phyloP scores from a whole-genome alignment of 2,113 vertebrate species.

The Petromus typicus region DNA sequence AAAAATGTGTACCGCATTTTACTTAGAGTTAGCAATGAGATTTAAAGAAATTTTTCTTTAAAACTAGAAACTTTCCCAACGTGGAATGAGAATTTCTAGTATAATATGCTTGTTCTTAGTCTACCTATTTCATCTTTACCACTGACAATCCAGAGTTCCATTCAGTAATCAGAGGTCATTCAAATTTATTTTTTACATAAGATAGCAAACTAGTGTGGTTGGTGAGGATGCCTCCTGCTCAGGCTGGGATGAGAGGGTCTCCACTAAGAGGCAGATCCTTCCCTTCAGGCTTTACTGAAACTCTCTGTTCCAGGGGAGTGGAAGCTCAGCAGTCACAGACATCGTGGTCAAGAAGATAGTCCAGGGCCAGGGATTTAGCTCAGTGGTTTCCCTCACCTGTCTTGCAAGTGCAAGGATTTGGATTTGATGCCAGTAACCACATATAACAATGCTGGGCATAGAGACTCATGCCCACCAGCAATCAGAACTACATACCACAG shows the following conservation, averaged over 20 bases:
- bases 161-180: constrained; percentile 2
- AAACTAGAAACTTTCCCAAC: constrained; percentile 61
- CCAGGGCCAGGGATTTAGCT: no score
- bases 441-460: no score
- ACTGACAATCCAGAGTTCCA: background rate
- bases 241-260: background rate
- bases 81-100: constrained; percentile 19
- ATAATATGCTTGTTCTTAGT: background rate
- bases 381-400: no score
- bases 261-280: background rate
- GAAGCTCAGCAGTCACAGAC: background rate
- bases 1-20: background rate
- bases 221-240: background rate
- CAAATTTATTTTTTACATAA: background rate
- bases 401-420: no score
- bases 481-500: no score
- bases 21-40: constrained; percentile 67
- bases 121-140: background rate
- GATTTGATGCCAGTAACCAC: no score
- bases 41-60: constrained; percentile 66
- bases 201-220: background rate
- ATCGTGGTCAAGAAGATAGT: background rate
- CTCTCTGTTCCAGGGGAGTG: background rate
- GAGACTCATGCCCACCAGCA: no score
- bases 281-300: background rate